Conservation (phyloP, 2,797 vertebrate species). For the Chaenodraco wilsoni region DNA sequence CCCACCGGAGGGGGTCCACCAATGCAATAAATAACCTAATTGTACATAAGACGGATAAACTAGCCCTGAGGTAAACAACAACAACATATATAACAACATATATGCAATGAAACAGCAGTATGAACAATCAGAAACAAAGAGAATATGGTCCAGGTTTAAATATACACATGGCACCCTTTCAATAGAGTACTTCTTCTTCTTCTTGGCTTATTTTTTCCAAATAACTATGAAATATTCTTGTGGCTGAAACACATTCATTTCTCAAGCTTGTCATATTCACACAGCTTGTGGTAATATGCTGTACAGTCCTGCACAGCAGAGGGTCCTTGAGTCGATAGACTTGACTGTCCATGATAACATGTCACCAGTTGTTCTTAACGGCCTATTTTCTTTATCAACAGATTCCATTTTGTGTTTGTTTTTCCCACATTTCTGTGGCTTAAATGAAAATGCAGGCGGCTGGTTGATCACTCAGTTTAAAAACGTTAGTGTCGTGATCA, state of each 20-base stretch:
- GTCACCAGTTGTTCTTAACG: background rate
- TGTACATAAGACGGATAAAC: too few relatives aligned
- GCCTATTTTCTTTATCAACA: background rate
- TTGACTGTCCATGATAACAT: background rate
- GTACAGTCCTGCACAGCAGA: background rate
- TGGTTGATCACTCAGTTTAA: constrained; percentile 43
- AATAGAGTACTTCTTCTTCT: too few relatives aligned
- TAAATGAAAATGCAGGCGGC: constrained; percentile 28
- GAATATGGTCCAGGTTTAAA: too few relatives aligned
- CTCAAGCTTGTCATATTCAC: constrained; percentile 9
- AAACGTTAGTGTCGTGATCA: constrained; percentile 18
- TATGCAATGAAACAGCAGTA: too few relatives aligned
- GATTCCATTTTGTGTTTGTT: constrained; percentile 21
- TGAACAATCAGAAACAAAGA: too few relatives aligned
- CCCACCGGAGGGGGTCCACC: too few relatives aligned
- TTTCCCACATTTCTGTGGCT: constrained; percentile 34
- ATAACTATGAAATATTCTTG: constrained; percentile 5
- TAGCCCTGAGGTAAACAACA: too few relatives aligned
- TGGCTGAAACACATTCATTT: constrained; percentile 14
- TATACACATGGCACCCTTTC: too few relatives aligned
- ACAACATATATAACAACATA: too few relatives aligned
- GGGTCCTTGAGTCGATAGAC: background rate
- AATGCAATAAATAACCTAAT: too few relatives aligned
- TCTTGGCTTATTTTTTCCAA: background rate
- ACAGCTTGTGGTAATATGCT: background rate